Conservation (phyloP, 2,113 vertebrate genomes). For the Hystrix cristata region DNA sequence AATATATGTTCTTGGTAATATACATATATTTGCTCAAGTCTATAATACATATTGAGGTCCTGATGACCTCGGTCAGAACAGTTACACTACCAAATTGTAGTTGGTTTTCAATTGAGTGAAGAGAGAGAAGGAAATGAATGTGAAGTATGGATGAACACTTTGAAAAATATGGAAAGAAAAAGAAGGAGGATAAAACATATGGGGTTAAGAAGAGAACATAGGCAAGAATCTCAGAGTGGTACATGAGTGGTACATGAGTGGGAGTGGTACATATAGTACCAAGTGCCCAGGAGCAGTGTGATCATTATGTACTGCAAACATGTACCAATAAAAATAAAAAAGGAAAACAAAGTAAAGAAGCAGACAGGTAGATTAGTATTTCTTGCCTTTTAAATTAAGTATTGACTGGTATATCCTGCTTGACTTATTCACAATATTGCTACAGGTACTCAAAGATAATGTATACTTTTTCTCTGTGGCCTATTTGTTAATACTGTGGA, state of each 20-base stretch:
- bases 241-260: neutral
- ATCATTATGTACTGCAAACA: no score
- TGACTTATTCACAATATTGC: neutral
- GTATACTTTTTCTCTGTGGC: neutral
- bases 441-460: neutral
- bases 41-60: neutral
- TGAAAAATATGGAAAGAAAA: neutral
- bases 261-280: no score
- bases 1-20: no score
- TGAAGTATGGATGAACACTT: neutral
- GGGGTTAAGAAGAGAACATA: neutral
- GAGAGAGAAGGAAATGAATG: neutral
- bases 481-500: neutral
- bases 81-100: neutral
- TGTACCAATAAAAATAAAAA: no score
- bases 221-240: neutral
- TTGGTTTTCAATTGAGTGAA: neutral
- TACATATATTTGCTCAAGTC: neutral
- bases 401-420: neutral
- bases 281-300: no score
- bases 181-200: neutral
- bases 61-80: neutral
- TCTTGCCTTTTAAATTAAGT: neutral
- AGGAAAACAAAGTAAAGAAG: neutral
- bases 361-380: neutral